Conservation (phyloP, 1,140 invertebrate genomes). For the Drosophila sechellia region DNA sequence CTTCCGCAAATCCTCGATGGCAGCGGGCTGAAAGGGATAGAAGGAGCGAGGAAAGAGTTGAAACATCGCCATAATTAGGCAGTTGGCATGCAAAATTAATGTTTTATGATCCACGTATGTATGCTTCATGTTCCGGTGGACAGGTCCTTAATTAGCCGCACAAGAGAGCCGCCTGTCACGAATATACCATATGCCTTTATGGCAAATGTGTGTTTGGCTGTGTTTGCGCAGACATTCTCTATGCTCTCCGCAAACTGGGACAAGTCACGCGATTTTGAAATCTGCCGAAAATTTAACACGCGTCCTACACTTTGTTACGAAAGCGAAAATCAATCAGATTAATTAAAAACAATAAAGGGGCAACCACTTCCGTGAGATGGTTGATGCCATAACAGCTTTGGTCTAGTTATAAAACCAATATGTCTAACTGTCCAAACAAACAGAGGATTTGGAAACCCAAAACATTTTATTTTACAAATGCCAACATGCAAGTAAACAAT, state of each 20-base stretch:
- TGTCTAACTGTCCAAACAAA: background rate
- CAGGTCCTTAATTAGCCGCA: conserved; percentile 55
- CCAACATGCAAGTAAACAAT: background rate
- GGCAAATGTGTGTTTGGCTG: conserved; percentile 47
- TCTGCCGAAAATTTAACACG: conserved; percentile 11
- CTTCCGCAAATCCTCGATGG: conserved; percentile 90
- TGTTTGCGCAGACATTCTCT: conserved; percentile 71
- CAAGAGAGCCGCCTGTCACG: conserved; percentile 52
- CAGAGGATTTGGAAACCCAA: background rate
- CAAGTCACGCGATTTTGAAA: conserved; percentile 64
- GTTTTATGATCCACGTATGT: conserved; percentile 29
- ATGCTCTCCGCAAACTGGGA: conserved; percentile 47
- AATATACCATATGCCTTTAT: conserved; percentile 44
- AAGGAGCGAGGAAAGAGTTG: conserved; percentile 1
- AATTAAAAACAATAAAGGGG: conserved; percentile 78
- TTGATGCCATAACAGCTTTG: background rate
- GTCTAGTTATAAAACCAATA: conserved; percentile 10
- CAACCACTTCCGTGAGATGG: conserved; percentile 5
- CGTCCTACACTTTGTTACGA: conserved; percentile 27
- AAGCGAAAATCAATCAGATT: conserved; percentile 75
- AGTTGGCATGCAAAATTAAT: conserved; percentile 70
- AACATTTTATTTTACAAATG: background rate
- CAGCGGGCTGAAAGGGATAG: conserved; percentile 88
- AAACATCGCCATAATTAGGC: conserved; percentile 62
- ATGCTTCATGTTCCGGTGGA: conserved; percentile 34